phyloP scores from a whole-genome alignment of 2,797 vertebrate genomes.

The Hippoglossus hippoglossus region DNA sequence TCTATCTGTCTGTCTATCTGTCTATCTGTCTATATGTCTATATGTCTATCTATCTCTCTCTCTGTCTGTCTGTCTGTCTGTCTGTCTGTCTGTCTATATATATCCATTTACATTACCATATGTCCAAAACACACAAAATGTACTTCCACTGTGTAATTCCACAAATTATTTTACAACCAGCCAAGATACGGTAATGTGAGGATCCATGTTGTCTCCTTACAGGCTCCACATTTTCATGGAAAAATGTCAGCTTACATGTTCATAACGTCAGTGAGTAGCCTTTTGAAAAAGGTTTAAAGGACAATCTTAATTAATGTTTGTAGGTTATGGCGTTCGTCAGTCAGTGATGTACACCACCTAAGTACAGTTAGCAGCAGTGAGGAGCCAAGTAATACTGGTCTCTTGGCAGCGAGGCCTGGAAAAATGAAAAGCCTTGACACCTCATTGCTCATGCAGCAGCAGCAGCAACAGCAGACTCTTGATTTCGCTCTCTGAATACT shows the following conservation, averaged over 20 bases:
- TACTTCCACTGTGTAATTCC: neutral
- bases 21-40: too few relatives aligned
- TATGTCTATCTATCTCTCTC: neutral
- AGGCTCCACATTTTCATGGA: neutral
- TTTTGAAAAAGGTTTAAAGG: neutral
- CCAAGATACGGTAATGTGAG: slow-evolving; percentile 4
- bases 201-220: slow-evolving; percentile 6
- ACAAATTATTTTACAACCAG: slow-evolving; percentile 5
- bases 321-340: neutral
- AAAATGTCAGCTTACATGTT: slow-evolving; percentile 9
- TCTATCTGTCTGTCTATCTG: neutral
- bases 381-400: slow-evolving; percentile 10
- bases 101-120: neutral
- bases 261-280: neutral
- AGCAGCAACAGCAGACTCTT: slow-evolving; percentile 7
- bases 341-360: neutral
- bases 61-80: neutral
- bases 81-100: too few relatives aligned
- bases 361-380: neutral
- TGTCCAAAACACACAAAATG: neutral
- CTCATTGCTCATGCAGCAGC: slow-evolving; percentile 8
- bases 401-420: neutral
- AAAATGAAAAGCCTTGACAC: neutral
- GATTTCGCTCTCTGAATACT: slow-evolving; percentile 3
- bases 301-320: neutral